Evolutionary conservation across 2,113 vertebrate species (phyloP).

Genomic region (Physeter macrocephalus): DNA sequence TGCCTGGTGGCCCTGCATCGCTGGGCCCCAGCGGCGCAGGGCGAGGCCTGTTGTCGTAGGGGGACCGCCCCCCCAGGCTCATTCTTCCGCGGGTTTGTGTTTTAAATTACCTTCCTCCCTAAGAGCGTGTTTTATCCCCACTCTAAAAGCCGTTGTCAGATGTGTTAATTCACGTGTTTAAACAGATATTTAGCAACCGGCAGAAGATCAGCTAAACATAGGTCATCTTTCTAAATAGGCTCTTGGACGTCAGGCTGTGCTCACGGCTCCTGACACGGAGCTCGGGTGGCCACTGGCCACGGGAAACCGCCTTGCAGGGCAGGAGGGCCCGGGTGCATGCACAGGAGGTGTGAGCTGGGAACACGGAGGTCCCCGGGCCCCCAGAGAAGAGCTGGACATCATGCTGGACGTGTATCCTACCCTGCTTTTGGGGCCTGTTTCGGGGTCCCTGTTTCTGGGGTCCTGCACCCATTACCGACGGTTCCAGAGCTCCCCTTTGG

Average conservation of each 20-base stretch:
- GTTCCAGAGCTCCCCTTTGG: neutral
- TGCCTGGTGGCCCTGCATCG: neutral
- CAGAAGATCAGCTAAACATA: slow-evolving; percentile 4
- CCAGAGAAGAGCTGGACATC: fast-evolving
- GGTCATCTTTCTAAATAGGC: slow-evolving; percentile 29
- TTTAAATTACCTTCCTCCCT: neutral
- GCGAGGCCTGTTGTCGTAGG: neutral
- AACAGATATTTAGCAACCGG: slow-evolving; percentile 58
- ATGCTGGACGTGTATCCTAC: neutral
- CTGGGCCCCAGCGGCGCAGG: slow-evolving; percentile 46
- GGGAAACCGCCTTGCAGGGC: fast-evolving
- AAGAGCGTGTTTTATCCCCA: neutral
- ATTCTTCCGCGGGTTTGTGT: neutral
- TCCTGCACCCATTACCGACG: fast-evolving
- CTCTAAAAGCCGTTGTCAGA: slow-evolving; percentile 55
- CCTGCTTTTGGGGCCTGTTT: fast-evolving
- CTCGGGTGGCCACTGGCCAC: fast-evolving
- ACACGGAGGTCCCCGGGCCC: fast-evolving
- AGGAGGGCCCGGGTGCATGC: fast-evolving
- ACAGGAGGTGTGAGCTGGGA: fast-evolving
- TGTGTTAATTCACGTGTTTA: slow-evolving; percentile 63
- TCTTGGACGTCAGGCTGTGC: neutral
- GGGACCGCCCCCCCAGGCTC: slow-evolving; percentile 20
- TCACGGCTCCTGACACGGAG: neutral
- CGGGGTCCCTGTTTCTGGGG: neutral